These are phyloP conservation scores for Xestia ashworthii DNA, from an alignment of 2,888 invertebrate species.

Conservation along the genomic window DNA sequence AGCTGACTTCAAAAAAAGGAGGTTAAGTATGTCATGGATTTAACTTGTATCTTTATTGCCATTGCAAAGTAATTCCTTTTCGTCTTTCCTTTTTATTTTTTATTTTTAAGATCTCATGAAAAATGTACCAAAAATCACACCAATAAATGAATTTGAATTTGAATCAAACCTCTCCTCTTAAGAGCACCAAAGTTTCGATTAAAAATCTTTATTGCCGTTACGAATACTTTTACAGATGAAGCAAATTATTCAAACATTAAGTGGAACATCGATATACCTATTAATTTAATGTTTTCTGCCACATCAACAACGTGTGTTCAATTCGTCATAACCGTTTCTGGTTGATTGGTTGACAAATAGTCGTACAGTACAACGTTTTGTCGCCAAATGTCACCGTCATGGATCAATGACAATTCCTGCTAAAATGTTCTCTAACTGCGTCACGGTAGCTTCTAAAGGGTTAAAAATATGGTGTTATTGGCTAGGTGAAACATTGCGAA, in stretches of 20 bases:
- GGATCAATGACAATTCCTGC: slow-evolving; percentile 68
- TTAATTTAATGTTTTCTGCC: slow-evolving; percentile 1
- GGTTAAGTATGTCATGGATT: neutral
- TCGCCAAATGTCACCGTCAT: slow-evolving; percentile 70
- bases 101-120: too few relatives aligned
- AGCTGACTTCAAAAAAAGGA: neutral
- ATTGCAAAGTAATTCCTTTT: too few relatives aligned
- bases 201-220: neutral
- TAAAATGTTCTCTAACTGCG: slow-evolving; percentile 69
- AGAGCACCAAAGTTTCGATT: neutral
- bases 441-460: slow-evolving; percentile 72
- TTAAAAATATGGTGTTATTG: slow-evolving; percentile 52
- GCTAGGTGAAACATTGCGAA: neutral
- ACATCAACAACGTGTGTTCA: slow-evolving; percentile 30
- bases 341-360: slow-evolving; percentile 70
- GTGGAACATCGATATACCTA: neutral
- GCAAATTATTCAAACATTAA: neutral
- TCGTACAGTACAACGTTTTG: slow-evolving; percentile 72
- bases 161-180: neutral
- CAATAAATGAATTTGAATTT: too few relatives aligned
- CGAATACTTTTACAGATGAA: neutral
- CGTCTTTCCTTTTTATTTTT: too few relatives aligned
- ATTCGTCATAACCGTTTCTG: slow-evolving; percentile 67
- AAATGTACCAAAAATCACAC: too few relatives aligned
- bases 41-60: neutral